These are phyloP conservation scores for Boleophthalmus pectinirostris DNA, from an alignment of 2,113 vertebrate genomes.

Conservation along the genomic window DNA sequence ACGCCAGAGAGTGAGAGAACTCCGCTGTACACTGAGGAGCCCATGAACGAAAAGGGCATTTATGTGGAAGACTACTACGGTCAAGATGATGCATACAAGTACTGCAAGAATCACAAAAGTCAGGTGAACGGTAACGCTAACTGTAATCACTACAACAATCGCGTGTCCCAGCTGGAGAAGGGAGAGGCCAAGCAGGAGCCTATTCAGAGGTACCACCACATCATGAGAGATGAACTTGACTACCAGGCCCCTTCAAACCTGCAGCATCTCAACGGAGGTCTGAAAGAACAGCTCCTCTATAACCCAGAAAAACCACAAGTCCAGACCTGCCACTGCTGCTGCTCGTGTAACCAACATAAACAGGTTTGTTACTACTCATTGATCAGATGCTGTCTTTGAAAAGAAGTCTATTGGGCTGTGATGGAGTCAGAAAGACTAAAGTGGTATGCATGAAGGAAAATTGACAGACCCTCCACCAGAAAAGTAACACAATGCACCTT, in stretches of 20 bases:
- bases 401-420: background rate
- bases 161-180: slow-evolving; percentile 33
- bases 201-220: slow-evolving; percentile 52
- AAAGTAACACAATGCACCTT: background rate
- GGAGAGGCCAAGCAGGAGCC: slow-evolving; percentile 39
- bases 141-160: slow-evolving; percentile 50
- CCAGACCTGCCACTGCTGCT: slow-evolving; percentile 74
- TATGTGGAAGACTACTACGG: slow-evolving; percentile 42
- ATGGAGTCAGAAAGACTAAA: background rate
- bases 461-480: too few species aligned
- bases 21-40: slow-evolving; percentile 66
- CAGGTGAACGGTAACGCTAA: slow-evolving; percentile 50
- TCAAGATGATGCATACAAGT: slow-evolving; percentile 49
- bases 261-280: slow-evolving; percentile 67
- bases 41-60: slow-evolving; percentile 31
- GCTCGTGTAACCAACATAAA: slow-evolving; percentile 64
- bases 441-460: background rate
- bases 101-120: slow-evolving; percentile 41
- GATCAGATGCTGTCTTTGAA: background rate
- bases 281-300: slow-evolving; percentile 51
- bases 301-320: slow-evolving; percentile 46
- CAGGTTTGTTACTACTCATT: slow-evolving; percentile 49
- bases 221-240: slow-evolving; percentile 50
- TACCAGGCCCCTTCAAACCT: slow-evolving; percentile 54
- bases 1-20: slow-evolving; percentile 69